Percentiles rank a stretch among this genome's conserved stretches.
These are phyloP conservation scores for Hippoglossus hippoglossus DNA, from an alignment of 2,797 vertebrate genomes.

Conservation along the genomic window DNA sequence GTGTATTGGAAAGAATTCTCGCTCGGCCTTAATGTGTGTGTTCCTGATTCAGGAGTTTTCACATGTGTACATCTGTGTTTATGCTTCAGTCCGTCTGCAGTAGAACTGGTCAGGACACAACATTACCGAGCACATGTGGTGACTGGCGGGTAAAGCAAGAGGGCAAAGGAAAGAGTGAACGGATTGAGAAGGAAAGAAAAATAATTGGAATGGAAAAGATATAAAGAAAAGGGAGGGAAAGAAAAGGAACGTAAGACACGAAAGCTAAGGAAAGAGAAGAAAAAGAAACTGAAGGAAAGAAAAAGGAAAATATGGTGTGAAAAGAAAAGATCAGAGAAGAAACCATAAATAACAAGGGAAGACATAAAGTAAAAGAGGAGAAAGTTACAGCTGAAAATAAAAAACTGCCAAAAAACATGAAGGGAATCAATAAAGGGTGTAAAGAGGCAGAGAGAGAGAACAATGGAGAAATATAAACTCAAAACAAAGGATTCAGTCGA, in stretches of 20 bases:
- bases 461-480: not conserved
- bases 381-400: not conserved
- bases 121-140: constrained; percentile 66
- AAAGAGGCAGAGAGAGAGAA: constrained; percentile 3
- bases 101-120: constrained; percentile 39
- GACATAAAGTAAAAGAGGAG: not conserved
- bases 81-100: constrained; percentile 61
- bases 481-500: constrained; percentile 13
- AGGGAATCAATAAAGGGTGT: not conserved
- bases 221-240: not conserved
- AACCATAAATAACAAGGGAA: not conserved
- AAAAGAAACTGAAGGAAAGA: not conserved
- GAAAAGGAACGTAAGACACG: not conserved
- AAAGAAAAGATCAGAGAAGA: not conserved
- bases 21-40: constrained; percentile 53
- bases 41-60: constrained; percentile 55
- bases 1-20: constrained; percentile 40
- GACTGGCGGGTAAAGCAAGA: constrained; percentile 22
- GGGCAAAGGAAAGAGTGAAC: constrained; percentile 10
- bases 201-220: not conserved
- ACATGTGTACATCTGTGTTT: constrained; percentile 68
- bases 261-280: no score
- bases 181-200: not conserved
- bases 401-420: not conserved
- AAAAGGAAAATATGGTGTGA: no score